phyloP scores from a whole-genome alignment of 2,797 vertebrate genomes.

The Takifugu rubripes region DNA sequence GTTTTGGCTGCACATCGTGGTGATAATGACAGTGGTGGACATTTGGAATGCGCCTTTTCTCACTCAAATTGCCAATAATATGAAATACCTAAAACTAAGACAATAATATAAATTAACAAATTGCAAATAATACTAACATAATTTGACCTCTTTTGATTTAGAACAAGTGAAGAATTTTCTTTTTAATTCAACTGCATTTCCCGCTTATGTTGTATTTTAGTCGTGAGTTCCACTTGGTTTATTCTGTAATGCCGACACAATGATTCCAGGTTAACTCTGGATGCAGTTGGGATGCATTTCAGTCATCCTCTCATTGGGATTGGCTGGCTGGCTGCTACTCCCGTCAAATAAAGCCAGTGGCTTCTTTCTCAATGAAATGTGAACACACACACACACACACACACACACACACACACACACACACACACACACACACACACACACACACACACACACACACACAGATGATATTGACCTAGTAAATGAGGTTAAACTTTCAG shows the following conservation, averaged over 20 bases:
- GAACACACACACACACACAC: constrained; percentile 25
- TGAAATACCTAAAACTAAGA: too few relatives aligned
- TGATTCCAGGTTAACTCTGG: too few relatives aligned
- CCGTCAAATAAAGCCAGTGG: constrained; percentile 35
- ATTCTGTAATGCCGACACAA: too few relatives aligned
- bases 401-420: constrained; percentile 24
- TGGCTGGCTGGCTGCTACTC: constrained; percentile 62
- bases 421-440: constrained; percentile 5
- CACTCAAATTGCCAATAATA: not conserved
- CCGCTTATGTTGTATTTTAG: not conserved
- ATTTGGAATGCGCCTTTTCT: constrained; percentile 9
- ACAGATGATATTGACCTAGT: constrained; percentile 20
- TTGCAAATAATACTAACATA: not conserved
- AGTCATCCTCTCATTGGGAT: constrained; percentile 42
- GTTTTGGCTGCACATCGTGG: constrained; percentile 10
- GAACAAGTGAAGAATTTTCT: too few relatives aligned
- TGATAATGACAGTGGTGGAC: constrained; percentile 15
- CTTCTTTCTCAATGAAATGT: constrained; percentile 70
- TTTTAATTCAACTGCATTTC: too few relatives aligned
- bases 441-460: too few relatives aligned
- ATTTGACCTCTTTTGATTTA: too few relatives aligned
- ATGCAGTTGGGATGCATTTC: not conserved
- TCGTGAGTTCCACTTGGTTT: not conserved
- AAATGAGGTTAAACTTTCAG: constrained; percentile 43
- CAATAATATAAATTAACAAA: not conserved